Conservation (phyloP, 92 coral and sea anemone genomes). For the Porites evermanni region DNA sequence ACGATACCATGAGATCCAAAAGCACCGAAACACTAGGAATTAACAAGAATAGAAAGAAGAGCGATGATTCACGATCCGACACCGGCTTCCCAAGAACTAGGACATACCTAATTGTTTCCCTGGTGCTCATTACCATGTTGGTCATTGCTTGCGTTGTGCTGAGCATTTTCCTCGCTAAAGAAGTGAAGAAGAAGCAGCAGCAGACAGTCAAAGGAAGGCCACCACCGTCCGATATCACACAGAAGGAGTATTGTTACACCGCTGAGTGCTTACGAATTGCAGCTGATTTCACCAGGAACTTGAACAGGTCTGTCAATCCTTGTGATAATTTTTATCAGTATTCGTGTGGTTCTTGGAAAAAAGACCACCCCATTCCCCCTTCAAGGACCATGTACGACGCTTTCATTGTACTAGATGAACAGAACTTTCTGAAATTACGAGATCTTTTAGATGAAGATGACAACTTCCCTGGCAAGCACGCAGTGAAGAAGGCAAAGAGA, state of each 20-base stretch:
- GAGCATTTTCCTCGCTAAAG: conserved; percentile 21
- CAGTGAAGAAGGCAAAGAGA: conserved; percentile 31
- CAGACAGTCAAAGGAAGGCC: background rate
- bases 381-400: conserved; percentile 44
- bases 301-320: conserved; percentile 52
- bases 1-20: background rate
- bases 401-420: conserved; percentile 8
- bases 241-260: conserved; percentile 42
- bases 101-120: background rate
- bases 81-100: background rate
- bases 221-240: background rate
- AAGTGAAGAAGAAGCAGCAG: conserved; percentile 8
- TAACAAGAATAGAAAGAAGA: background rate
- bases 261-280: conserved; percentile 64
- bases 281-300: conserved; percentile 39
- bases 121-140: background rate
- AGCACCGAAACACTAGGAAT: conserved; percentile 34
- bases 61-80: background rate
- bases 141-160: conserved; percentile 10
- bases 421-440: conserved; percentile 46
- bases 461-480: conserved; percentile 7
- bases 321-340: conserved; percentile 55
- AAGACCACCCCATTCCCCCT: conserved; percentile 54
- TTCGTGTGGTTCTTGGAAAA: conserved; percentile 69
- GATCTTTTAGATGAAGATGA: conserved; percentile 56